A percentile compares a stretch with the other conserved stretches of the same genome.
phyloP scores from a whole-genome alignment of 2,797 vertebrate genomes.

The Pteropus rufus region DNA sequence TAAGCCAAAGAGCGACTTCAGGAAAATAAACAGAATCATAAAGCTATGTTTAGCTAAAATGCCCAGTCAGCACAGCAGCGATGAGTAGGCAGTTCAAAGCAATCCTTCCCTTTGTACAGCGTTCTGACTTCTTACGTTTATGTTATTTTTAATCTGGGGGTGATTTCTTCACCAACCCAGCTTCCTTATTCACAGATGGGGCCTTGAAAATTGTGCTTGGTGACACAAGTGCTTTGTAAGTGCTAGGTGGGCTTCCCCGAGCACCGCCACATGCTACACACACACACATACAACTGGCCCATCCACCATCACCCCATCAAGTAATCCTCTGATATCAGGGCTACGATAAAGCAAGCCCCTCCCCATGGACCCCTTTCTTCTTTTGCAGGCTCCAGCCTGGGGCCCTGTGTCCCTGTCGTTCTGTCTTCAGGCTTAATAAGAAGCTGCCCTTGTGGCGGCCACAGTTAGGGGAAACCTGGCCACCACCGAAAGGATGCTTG shows the following conservation, averaged over 20 bases:
- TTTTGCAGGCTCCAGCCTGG: background rate
- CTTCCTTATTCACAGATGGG: background rate
- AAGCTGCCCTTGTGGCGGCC: background rate
- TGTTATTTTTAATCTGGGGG: background rate
- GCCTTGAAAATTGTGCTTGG: background rate
- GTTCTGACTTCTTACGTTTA: background rate
- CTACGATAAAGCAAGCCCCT: background rate
- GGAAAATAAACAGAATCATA: background rate
- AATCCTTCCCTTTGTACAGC: background rate
- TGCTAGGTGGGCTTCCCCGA: background rate
- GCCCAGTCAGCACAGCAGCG: background rate
- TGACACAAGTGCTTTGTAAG: background rate
- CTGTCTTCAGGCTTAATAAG: rapidly evolving
- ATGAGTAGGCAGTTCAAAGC: background rate
- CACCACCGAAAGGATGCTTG: background rate
- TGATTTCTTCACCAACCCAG: background rate
- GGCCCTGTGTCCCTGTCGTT: background rate
- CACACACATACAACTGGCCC: background rate
- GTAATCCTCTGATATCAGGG: background rate
- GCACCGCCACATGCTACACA: rapidly evolving
- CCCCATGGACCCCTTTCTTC: background rate
- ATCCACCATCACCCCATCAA: background rate
- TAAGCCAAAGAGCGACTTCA: background rate
- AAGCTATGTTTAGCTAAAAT: background rate
- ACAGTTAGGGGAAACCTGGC: too few species aligned